Evolutionary conservation across 2,113 vertebrate genomes (phyloP), one percentile per base, ranked within the genome.

Genomic region (Leiothrix lutea): DNA sequence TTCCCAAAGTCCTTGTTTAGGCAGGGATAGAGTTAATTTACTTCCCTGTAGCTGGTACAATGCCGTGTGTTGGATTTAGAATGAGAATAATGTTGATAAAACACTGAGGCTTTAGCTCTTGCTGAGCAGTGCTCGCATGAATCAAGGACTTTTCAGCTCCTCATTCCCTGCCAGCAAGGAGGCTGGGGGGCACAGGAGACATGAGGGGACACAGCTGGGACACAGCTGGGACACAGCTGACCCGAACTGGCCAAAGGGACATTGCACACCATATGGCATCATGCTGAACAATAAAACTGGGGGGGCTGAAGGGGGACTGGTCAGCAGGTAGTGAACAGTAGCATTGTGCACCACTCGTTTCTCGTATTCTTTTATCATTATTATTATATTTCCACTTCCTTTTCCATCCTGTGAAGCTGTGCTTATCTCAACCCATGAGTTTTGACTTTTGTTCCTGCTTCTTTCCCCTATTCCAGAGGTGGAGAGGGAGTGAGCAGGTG

Each of bases 81-180:
- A 38, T 33, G 67, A 67, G 40, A 22, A 50, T 18, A 22, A n/a
- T 38, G 54, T n/a, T 62, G 82, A 38, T 50, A 19, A 54, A 45
- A 26, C 61, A 11, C 35, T 24, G 47, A 69, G 38, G 23, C 56
- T 74, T 61, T 35, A 36, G 82, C 29, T 80, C n/a, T 18, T 66
- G 61, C 74, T 69, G 40, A 61, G 75, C 54, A 80, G 54, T 18
- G 47, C 69, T 80, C 4, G 1, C 22, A n/a, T 3, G 17, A 23
- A 74, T 28, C 31, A 56, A 33, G 61, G 61, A 36, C 54, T 86
- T 80, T 56, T 8, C 47, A 74, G 40, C 42, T 56, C 40, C 35
- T 22, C 5, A 1, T 38, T 35, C 35, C 14, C 19, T 67, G 61
- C 40, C 47, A 54, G 23, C 0, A 0, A 50, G 35, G 48, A 54